These are phyloP conservation scores for Bufotes viridis DNA, from an alignment of 2,797 vertebrate genomes.

Conservation along the genomic window DNA sequence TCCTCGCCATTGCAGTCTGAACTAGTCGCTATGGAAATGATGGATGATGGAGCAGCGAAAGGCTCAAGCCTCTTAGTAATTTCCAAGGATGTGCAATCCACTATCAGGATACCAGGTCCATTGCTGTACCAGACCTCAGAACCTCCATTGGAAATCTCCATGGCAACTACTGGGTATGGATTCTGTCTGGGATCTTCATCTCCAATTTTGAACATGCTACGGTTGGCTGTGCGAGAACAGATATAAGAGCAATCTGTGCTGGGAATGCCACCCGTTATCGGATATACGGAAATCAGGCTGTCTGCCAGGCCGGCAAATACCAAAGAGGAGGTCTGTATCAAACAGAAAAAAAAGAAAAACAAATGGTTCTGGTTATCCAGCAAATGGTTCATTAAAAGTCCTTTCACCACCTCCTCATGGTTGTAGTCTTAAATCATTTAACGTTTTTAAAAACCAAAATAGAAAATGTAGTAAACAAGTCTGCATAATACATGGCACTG, in stretches of 20 bases:
- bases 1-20: conserved; percentile 86
- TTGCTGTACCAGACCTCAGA: conserved; percentile 94
- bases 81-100: conserved; percentile 79
- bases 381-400: neutral
- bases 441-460: no score
- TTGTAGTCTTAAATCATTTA: no score
- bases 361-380: neutral
- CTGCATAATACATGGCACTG: neutral
- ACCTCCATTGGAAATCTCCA: conserved; percentile 82
- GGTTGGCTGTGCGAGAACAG: conserved; percentile 92
- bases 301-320: conserved; percentile 92
- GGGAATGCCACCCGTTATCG: conserved; percentile 80
- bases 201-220: conserved; percentile 80
- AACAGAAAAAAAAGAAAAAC: neutral
- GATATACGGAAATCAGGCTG: conserved; percentile 85
- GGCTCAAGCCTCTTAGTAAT: conserved; percentile 85
- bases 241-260: conserved; percentile 84
- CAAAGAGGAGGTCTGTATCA: conserved; percentile 77
- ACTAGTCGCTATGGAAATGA: conserved; percentile 80
- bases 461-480: no score
- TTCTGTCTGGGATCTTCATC: conserved; percentile 89
- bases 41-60: conserved; percentile 77
- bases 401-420: neutral
- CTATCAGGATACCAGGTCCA: conserved; percentile 87
- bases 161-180: conserved; percentile 83